Conservation (phyloP, 1,140 invertebrate genomes). For the Pogonomyrmex barbatus region DNA sequence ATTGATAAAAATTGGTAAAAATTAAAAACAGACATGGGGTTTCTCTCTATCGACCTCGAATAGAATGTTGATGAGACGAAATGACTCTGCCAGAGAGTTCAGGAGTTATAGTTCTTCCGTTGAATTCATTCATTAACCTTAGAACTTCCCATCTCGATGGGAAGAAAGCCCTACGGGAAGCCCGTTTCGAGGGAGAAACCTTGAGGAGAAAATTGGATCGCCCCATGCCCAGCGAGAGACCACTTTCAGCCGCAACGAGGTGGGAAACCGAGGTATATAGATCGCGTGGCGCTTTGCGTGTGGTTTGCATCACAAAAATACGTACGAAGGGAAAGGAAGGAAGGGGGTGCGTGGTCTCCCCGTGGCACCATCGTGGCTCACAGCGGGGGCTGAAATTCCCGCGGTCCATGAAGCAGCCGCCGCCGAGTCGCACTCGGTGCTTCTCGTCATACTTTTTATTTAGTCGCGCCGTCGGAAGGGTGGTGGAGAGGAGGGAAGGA, state of each 20-base stretch:
- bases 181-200: conserved; percentile 31
- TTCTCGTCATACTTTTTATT: conserved; percentile 75
- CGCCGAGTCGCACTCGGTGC: conserved; percentile 49
- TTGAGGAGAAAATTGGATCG: conserved; percentile 53
- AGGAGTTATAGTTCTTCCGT: conserved; percentile 8
- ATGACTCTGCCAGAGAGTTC: neutral
- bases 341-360: conserved; percentile 43
- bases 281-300: conserved; percentile 76
- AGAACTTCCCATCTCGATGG: conserved; percentile 33
- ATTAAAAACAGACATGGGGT: neutral
- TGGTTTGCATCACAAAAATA: conserved; percentile 74
- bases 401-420: conserved; percentile 52
- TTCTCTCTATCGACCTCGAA: neutral
- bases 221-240: conserved; percentile 48
- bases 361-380: conserved; percentile 37
- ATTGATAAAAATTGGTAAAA: conserved; percentile 30
- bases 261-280: conserved; percentile 63
- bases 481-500: neutral
- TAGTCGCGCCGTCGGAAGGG: conserved; percentile 79
- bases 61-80: conserved; percentile 2
- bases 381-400: conserved; percentile 77
- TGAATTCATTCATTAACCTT: conserved; percentile 51
- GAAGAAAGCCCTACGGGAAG: conserved; percentile 32
- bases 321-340: conserved; percentile 31
- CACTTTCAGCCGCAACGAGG: conserved; percentile 50